Evolutionary conservation across 1,140 invertebrate species (phyloP).

Genomic region (Drosophila prosaltans): DNA sequence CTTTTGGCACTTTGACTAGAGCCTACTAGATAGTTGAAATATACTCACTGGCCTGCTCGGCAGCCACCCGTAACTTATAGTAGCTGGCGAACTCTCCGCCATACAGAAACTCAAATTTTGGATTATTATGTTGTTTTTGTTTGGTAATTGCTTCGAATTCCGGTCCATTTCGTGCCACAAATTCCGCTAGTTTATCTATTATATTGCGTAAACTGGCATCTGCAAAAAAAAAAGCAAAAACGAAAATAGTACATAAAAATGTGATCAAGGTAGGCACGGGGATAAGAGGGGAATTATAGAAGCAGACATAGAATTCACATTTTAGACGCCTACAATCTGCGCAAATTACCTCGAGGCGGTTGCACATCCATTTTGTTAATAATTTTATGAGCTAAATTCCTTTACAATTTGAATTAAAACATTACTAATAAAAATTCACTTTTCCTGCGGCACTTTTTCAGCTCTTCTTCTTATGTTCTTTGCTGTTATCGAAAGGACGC

Average conservation of each 20-base stretch:
- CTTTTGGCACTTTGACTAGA: neutral
- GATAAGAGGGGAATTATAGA: neutral
- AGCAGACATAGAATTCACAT: neutral
- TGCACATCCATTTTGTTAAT: conserved; percentile 59
- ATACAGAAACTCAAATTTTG: conserved; percentile 98
- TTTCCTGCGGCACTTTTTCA: conserved; percentile 48
- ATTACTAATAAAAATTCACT: conserved; percentile 52
- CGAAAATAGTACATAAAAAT: conserved; percentile 26
- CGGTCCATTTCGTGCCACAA: conserved; percentile 98
- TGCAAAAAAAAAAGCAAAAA: conserved; percentile 32
- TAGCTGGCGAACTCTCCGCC: conserved; percentile 98
- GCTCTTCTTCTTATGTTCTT: conserved; percentile 26
- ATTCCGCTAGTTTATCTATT: conserved; percentile 98
- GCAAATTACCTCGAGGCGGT: conserved; percentile 55
- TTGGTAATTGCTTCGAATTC: conserved; percentile 99
- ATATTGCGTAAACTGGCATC: conserved; percentile 88
- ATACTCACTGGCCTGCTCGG: conserved; percentile 77
- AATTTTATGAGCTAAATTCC: conserved; percentile 43
- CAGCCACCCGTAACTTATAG: conserved; percentile 94
- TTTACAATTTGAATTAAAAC: conserved; percentile 39
- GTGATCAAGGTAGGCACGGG: conserved; percentile 17
- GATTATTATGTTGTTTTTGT: conserved; percentile 98
- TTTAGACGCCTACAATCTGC: neutral
- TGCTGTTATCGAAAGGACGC: conserved; percentile 10
- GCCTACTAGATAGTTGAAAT: neutral